phyloP scores from a whole-genome alignment of 2,888 invertebrate species.

The Leptinotarsa tumamoca region DNA sequence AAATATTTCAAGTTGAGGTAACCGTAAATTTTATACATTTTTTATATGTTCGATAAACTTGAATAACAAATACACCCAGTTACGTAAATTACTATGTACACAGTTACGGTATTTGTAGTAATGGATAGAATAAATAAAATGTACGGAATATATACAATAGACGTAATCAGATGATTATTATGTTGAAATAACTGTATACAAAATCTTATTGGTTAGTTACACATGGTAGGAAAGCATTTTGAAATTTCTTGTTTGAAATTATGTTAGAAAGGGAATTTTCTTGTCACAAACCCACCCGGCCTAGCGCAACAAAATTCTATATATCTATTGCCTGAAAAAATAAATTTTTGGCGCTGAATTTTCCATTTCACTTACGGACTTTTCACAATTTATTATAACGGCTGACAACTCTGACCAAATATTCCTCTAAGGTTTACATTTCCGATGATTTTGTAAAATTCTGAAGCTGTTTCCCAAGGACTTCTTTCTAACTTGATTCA shows the following conservation, averaged over 20 bases:
- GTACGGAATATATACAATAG: constrained; percentile 1
- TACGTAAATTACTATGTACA: constrained; percentile 13
- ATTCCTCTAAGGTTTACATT: too few relatives aligned
- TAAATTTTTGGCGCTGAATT: too few relatives aligned
- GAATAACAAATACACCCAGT: neutral
- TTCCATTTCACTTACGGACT: too few relatives aligned
- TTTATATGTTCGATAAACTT: neutral
- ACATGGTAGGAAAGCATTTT: neutral
- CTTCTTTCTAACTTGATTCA: too few relatives aligned
- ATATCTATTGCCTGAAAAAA: too few relatives aligned
- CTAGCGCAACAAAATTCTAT: too few relatives aligned
- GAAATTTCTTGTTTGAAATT: neutral
- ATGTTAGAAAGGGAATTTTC: too few relatives aligned
- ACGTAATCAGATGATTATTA: neutral
- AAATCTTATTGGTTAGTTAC: neutral
- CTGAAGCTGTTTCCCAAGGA: too few relatives aligned
- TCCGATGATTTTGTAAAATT: too few relatives aligned
- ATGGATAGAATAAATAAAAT: constrained; percentile 12
- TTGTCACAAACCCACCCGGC: too few relatives aligned
- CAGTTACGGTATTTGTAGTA: constrained; percentile 3
- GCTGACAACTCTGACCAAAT: too few relatives aligned
- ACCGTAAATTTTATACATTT: constrained; percentile 3
- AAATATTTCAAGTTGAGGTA: neutral
- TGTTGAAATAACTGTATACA: constrained; percentile 11
- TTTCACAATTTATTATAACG: too few relatives aligned